These are phyloP conservation scores for Anoura caudifer DNA, from an alignment of 2,113 vertebrate species.

Conservation along the genomic window DNA sequence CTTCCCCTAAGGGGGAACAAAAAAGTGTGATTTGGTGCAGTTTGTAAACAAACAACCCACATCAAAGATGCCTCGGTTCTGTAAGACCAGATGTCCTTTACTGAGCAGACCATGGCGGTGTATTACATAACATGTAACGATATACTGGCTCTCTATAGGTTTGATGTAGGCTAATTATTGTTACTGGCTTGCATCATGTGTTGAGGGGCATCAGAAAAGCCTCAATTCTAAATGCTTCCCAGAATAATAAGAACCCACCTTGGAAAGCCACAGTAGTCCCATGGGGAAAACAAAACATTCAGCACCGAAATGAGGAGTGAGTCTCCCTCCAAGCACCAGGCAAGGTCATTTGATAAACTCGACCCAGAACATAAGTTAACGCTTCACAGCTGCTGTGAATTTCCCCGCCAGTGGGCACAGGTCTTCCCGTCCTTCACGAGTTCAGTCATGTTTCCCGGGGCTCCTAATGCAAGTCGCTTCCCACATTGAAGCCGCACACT, in stretches of 20 bases:
- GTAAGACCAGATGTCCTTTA: background rate
- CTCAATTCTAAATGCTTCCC: background rate
- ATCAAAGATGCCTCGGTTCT: background rate
- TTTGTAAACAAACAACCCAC: background rate
- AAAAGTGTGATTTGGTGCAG: background rate
- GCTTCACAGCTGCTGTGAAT: background rate
- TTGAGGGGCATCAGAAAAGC: background rate
- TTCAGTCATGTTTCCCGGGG: background rate
- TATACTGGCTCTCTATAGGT: background rate
- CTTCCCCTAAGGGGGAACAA: background rate
- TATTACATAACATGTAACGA: background rate
- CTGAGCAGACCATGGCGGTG: background rate
- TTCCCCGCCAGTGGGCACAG: background rate
- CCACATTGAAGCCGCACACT: background rate
- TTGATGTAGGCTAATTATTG: background rate
- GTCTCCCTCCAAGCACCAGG: background rate
- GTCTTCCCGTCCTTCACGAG: fast-evolving
- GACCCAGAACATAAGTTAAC: background rate
- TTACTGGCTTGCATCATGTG: background rate
- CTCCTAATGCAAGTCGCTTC: background rate
- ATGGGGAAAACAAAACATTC: background rate
- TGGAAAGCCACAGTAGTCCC: background rate
- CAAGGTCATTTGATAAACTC: background rate
- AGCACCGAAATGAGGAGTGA: background rate
- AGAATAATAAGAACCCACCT: background rate